Conservation (phyloP, 2,888 invertebrate species). For the Hypena proboscidalis region DNA sequence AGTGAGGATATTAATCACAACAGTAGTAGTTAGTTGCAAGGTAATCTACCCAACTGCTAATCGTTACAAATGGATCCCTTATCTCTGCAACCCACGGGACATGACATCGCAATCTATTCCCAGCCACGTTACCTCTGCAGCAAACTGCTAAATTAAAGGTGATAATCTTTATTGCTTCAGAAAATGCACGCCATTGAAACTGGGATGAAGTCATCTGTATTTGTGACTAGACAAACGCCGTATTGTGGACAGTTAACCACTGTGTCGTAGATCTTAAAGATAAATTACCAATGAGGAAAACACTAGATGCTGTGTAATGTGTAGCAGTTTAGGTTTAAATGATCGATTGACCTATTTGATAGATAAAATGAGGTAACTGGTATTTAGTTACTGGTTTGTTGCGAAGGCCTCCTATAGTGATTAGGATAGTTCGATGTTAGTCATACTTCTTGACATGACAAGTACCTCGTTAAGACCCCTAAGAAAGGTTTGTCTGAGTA, state of each 20-base stretch:
- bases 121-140: conserved; percentile 9
- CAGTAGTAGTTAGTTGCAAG: too few relatives aligned
- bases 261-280: conserved; percentile 15
- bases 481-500: too few relatives aligned
- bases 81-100: conserved; percentile 10
- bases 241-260: conserved; percentile 22
- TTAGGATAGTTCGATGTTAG: too few relatives aligned
- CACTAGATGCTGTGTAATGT: neutral
- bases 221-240: conserved; percentile 13
- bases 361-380: too few relatives aligned
- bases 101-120: neutral
- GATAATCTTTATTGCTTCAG: conserved; percentile 31
- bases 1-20: too few relatives aligned
- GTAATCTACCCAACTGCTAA: neutral
- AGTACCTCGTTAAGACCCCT: too few relatives aligned
- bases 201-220: conserved; percentile 40
- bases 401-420: too few relatives aligned
- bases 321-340: conserved; percentile 1
- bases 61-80: neutral
- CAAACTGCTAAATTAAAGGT: conserved; percentile 20
- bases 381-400: too few relatives aligned
- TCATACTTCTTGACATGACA: too few relatives aligned
- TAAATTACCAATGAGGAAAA: conserved; percentile 3
- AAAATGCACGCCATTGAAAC: conserved; percentile 35
- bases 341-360: too few relatives aligned